A percentile compares a stretch with the other conserved stretches of the same genome.
phyloP scores from a whole-genome alignment of 2,113 vertebrate genomes.

The Forbesichthys papilliferus region DNA sequence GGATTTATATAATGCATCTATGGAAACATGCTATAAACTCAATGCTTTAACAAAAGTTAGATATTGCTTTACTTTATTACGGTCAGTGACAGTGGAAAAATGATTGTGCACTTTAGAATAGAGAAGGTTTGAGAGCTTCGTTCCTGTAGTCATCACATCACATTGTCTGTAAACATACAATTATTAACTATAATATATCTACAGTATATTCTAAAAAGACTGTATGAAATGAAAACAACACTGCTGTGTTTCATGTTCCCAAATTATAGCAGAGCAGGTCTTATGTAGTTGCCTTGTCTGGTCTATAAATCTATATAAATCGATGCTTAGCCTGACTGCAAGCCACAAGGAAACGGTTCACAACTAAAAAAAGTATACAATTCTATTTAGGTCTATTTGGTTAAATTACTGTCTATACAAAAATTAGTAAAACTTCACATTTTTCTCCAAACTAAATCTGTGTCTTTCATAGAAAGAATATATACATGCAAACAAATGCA shows the following conservation, averaged over 20 bases:
- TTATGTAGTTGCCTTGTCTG: conserved; percentile 6
- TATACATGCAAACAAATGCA: conserved; percentile 58
- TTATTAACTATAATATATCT: conserved; percentile 25
- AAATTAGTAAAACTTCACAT: conserved; percentile 78
- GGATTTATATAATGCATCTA: no score
- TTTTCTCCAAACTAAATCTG: conserved; percentile 74
- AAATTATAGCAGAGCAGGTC: conserved; percentile 39
- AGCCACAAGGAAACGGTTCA: conserved; percentile 15
- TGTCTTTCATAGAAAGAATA: conserved; percentile 94
- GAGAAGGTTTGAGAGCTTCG: conserved; percentile 24
- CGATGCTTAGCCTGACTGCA: conserved; percentile 33
- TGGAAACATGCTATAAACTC: no score
- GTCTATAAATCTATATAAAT: conserved; percentile 1
- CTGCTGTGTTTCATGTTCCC: conserved; percentile 34
- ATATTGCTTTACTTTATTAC: no score
- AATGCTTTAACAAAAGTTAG: no score
- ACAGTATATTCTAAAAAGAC: background rate
- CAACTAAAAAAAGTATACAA: conserved; percentile 40
- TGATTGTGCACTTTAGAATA: conserved; percentile 19
- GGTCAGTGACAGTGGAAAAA: background rate
- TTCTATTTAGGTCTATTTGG: conserved; percentile 63
- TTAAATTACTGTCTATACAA: conserved; percentile 61
- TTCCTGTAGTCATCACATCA: conserved; percentile 48
- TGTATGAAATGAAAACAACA: conserved; percentile 6
- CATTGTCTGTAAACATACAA: conserved; percentile 48